Conservation (phyloP, 2,113 vertebrate species). For the Zosterops pallidus region DNA sequence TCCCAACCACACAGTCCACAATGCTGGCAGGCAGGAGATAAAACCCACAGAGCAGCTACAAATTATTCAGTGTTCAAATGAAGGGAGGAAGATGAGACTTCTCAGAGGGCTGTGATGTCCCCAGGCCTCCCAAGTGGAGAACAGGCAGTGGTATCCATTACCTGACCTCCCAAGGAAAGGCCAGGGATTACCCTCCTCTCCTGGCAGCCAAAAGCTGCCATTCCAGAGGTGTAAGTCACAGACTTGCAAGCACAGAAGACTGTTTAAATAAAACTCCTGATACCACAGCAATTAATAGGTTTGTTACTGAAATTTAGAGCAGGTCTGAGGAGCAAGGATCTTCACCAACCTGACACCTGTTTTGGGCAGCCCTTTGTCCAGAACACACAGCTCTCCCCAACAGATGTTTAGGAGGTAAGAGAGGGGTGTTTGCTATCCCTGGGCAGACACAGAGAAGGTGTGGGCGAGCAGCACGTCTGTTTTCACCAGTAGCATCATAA, state of each 20-base stretch:
- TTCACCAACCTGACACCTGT: neutral
- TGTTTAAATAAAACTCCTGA: constrained; percentile 45
- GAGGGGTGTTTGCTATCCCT: neutral
- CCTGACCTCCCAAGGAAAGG: constrained; percentile 20
- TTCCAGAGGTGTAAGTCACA: neutral
- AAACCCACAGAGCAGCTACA: neutral
- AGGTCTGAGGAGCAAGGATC: constrained; percentile 1
- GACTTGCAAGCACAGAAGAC: neutral
- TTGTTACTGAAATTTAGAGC: neutral
- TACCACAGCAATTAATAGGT: constrained; percentile 12
- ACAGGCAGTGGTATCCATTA: neutral
- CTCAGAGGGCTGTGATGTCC: neutral
- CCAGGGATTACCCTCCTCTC: neutral
- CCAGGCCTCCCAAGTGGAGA: neutral
- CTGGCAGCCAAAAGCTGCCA: neutral
- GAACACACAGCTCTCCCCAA: neutral
- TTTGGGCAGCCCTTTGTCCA: neutral
- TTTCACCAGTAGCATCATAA: neutral
- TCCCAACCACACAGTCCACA: neutral
- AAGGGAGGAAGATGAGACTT: constrained; percentile 2
- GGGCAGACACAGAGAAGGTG: neutral
- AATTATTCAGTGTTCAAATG: neutral
- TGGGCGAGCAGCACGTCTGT: neutral
- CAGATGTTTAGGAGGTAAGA: neutral
- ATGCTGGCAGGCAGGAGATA: neutral